Evolutionary conservation across 2,888 invertebrate genomes (phyloP), one percentile per base, ranked within the genome.

Genomic region (Mimas tiliae): DNA sequence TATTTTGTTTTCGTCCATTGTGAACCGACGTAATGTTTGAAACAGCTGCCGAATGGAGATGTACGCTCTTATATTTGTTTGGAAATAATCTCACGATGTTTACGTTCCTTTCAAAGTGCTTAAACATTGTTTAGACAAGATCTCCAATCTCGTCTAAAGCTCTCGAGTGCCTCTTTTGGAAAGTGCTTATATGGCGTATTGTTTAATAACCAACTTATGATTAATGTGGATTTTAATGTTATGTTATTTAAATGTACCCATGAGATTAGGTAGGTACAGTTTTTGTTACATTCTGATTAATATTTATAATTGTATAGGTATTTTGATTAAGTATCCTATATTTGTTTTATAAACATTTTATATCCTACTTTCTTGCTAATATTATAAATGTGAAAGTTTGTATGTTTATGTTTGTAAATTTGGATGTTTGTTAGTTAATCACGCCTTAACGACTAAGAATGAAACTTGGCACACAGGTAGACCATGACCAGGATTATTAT

Each of bases 61-160:
- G 51, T 65, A 65, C 58, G 67, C 70, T 69, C 68, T 64, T 42
- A 45, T 64, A 45, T 64, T 58, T 74, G 73, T 76, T 77, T 72
- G 65, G 65, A 75, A 75, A 75, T 69, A 72, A 76, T 75, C 72
- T 72, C 68, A 62, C 62, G 63, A 52, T 78, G 78, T 80, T 83
- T 80, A 77, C 77, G 68, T 71, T 76, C 64, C 71, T 69, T 69
- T 75, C 72, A 69, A 70, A 72, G 70, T 72, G 52, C 69, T 76
- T 73, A 73, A 75, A 73, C 72, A 70, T 73, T 67, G 73, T 72
- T 73, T 69, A 68, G 71, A 75, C 71, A 75, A 73, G 72, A 74
- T 76, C 74, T 74, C 76, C 69, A 69, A 58, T 58, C 58, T 58
- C 58, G 58, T 50, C 50, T 58, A 42, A 78, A 71, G 42, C 76